Conservation (phyloP, 2,797 vertebrate species). For the Microchirus variegatus region DNA sequence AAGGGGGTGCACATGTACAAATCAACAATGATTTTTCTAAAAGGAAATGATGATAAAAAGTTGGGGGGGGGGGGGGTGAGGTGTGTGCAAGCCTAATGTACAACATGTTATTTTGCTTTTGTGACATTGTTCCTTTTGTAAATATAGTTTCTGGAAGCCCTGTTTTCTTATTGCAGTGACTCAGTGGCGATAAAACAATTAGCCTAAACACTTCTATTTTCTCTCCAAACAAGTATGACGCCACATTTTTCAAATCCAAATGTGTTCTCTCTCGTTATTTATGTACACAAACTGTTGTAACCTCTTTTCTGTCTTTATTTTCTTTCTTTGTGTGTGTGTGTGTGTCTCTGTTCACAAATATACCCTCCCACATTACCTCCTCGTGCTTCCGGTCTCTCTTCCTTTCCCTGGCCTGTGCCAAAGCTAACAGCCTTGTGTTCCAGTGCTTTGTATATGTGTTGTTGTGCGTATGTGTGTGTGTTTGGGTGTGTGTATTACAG, state of each 20-base stretch:
- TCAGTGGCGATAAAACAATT: slow-evolving; percentile 12
- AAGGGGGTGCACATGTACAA: slow-evolving; percentile 48
- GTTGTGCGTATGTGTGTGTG: slow-evolving; percentile 32
- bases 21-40: slow-evolving; percentile 53
- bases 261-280: slow-evolving; percentile 19
- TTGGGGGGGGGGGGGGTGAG: slow-evolving; percentile 14
- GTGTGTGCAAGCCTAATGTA: slow-evolving; percentile 28
- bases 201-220: slow-evolving; percentile 12
- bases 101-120: slow-evolving; percentile 27
- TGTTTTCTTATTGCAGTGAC: slow-evolving; percentile 29
- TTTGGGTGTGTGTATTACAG: slow-evolving; percentile 42
- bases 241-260: slow-evolving; percentile 1
- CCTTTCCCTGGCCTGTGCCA: slow-evolving; percentile 49
- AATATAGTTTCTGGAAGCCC: slow-evolving; percentile 9
- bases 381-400: slow-evolving; percentile 47
- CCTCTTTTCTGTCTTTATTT: slow-evolving; percentile 46
- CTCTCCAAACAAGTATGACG: slow-evolving; percentile 22
- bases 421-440: slow-evolving; percentile 56
- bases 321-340: slow-evolving; percentile 43
- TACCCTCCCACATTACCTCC: slow-evolving; percentile 58
- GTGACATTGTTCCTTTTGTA: slow-evolving; percentile 7
- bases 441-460: slow-evolving; percentile 22
- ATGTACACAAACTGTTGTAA: slow-evolving; percentile 47
- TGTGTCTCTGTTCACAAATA: slow-evolving; percentile 57
- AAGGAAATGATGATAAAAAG: slow-evolving; percentile 22